Conservation (phyloP, 2,888 invertebrate genomes). For the Cantharis rustica region DNA sequence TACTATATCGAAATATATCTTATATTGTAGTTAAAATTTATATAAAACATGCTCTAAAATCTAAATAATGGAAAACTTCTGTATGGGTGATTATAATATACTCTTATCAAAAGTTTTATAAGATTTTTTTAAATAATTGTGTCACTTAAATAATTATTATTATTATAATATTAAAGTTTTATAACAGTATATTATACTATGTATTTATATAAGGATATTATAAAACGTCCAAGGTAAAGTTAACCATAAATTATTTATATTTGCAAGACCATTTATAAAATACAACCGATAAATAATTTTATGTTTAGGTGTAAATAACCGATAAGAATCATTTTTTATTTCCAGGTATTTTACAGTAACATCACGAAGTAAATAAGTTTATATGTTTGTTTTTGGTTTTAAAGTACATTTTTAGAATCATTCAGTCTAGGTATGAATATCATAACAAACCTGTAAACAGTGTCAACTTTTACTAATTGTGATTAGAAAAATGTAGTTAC, state of each 20-base stretch:
- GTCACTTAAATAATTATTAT: neutral
- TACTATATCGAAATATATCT: too few species aligned
- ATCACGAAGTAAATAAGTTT: neutral
- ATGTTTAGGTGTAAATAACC: neutral
- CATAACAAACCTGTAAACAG: neutral
- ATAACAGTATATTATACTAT: neutral
- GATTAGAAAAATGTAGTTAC: too few species aligned
- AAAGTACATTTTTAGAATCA: too few species aligned
- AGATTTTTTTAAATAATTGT: neutral
- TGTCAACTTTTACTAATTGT: too few species aligned
- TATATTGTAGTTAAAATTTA: too few species aligned
- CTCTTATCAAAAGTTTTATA: neutral
- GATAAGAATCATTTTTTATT: neutral
- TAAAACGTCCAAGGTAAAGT: neutral
- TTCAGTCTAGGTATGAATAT: neutral
- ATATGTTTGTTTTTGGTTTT: neutral
- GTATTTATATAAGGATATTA: neutral
- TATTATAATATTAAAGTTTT: neutral
- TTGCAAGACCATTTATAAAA: neutral
- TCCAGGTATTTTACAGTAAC: neutral
- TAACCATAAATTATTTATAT: neutral
- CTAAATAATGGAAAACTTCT: neutral
- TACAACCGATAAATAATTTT: neutral
- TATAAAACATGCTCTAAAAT: too few species aligned
- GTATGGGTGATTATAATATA: neutral